phyloP scores from a whole-genome alignment of 2,888 invertebrate species.

The Cantharis lateralis region DNA sequence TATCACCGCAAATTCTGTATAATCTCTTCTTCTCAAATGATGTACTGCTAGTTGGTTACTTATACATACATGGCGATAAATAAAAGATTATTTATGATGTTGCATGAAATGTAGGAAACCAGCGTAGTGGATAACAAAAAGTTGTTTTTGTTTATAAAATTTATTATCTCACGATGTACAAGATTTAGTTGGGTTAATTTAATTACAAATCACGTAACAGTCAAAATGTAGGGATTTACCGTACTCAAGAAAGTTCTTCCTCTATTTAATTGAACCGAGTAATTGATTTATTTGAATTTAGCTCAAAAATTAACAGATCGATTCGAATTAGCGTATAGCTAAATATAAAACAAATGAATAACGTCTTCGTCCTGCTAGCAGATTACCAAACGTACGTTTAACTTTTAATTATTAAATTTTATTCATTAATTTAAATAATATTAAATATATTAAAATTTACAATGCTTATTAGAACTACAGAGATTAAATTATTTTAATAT shows the following conservation, averaged over 20 bases:
- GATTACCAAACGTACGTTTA: too few species aligned
- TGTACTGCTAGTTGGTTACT: neutral
- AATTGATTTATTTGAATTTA: neutral
- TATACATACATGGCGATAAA: neutral
- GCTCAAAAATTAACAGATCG: neutral
- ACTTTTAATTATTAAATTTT: too few species aligned
- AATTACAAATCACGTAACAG: neutral
- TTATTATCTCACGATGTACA: neutral
- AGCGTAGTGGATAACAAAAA: neutral
- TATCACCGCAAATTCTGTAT: neutral
- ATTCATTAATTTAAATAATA: too few species aligned
- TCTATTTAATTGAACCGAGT: neutral
- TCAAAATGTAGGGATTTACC: neutral
- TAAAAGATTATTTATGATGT: neutral
- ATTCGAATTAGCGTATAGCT: neutral
- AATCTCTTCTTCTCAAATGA: neutral
- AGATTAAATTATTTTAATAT: too few species aligned
- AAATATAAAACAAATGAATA: too few species aligned
- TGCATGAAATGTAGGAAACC: neutral
- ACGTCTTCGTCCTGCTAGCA: too few species aligned
- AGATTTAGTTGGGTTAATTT: neutral
- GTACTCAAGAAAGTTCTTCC: neutral
- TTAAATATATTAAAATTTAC: too few species aligned
- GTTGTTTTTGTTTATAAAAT: neutral
- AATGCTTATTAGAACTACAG: too few species aligned